Evolutionary conservation across 2,888 invertebrate species (phyloP).

Genomic region (Pristionchus entomophagus): DNA sequence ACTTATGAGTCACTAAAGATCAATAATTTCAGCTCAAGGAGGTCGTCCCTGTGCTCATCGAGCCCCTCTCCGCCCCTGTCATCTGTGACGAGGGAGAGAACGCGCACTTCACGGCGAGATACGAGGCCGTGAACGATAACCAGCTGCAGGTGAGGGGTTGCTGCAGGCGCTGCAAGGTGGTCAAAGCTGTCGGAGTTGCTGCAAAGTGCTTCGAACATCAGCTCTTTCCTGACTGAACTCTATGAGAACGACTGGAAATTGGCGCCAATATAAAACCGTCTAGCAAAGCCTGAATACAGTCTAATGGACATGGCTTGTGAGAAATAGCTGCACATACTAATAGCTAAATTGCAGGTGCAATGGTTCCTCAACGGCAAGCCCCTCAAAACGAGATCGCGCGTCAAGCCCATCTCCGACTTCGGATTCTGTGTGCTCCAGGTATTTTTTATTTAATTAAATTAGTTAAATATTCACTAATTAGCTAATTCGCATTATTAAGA

Average conservation of each 20-base stretch:
- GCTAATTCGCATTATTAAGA: slow-evolving; percentile 76
- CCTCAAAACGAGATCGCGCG: slow-evolving; percentile 91
- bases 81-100: slow-evolving; percentile 72
- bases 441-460: too few relatives aligned
- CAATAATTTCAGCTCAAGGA: slow-evolving; percentile 54
- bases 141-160: slow-evolving; percentile 57
- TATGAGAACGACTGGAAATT: too few relatives aligned
- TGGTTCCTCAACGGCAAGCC: slow-evolving; percentile 95
- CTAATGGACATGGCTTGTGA: too few relatives aligned
- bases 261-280: not conserved
- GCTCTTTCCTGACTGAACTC: too few relatives aligned
- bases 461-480: not conserved
- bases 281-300: too few relatives aligned
- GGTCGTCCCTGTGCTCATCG: slow-evolving; percentile 71
- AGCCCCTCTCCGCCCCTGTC: slow-evolving; percentile 72
- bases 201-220: too few relatives aligned
- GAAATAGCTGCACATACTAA: too few relatives aligned
- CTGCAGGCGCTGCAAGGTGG: too few relatives aligned
- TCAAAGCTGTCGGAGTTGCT: not conserved
- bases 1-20: too few relatives aligned
- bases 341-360: slow-evolving; percentile 62
- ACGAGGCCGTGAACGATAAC: slow-evolving; percentile 74
- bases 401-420: slow-evolving; percentile 96
- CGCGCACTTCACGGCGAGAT: slow-evolving; percentile 74
- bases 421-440: slow-evolving; percentile 94